phyloP scores from a whole-genome alignment of 2,888 invertebrate species.

The Prosapia bicincta region DNA sequence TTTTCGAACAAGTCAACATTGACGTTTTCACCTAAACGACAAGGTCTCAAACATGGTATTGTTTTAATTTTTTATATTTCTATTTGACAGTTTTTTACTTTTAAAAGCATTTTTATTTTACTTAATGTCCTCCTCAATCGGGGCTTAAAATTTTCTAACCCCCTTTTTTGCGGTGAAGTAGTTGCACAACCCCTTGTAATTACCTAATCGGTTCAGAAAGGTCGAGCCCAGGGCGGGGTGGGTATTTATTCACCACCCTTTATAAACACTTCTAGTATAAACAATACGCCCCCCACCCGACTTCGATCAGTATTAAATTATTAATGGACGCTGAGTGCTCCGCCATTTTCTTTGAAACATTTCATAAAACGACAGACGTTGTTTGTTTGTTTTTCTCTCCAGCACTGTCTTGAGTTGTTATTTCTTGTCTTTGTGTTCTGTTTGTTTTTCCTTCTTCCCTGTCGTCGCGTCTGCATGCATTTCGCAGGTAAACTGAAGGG shows the following conservation, averaged over 20 bases:
- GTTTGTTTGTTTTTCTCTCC: background rate
- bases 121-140: no score
- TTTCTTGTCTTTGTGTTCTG: background rate
- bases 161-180: no score
- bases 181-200: no score
- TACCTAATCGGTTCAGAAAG: background rate
- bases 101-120: no score
- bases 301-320: constrained; percentile 26
- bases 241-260: background rate
- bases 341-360: constrained; percentile 22
- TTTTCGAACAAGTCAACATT: no score
- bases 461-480: background rate
- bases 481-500: background rate
- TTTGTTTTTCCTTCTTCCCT: background rate
- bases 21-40: no score
- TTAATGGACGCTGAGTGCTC: constrained; percentile 28
- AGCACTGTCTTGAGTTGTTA: background rate
- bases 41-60: no score
- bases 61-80: no score
- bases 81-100: no score
- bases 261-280: background rate
- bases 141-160: no score
- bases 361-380: constrained; percentile 23
- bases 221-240: background rate
- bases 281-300: background rate